Base-by-base conservation (phyloP, 2,113 vertebrate genomes). In the Indicator indicator region DNA sequence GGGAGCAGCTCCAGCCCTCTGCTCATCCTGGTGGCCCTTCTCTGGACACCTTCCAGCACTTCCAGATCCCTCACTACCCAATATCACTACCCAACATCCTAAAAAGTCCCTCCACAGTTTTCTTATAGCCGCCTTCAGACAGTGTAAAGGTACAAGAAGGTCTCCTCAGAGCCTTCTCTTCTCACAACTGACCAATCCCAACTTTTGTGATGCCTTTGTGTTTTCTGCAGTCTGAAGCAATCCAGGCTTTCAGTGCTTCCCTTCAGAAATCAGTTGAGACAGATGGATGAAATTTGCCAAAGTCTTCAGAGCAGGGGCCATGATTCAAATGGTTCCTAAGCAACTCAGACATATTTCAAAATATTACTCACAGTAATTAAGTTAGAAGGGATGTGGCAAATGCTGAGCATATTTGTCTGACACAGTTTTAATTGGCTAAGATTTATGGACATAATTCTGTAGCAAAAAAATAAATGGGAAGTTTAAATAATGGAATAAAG, bases 271-370 rank as follows among this genome's bases (percentile, higher is more conserved):
- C 0, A 54, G 10, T 88, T 91, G 54, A 62, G 40, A 44, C 5
- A 44, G 75, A 76, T 76, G 20, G 18, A 48, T 76, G 26, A 82
- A 60, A 84, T 91, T 76, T 58, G 23, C 63, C 32, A 65, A 71
- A 92, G 10, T 40, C 68, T 91, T 89, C 46, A 52, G 83, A 55
- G 50, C 40, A 76, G 27, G 78, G n/a, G 6, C 4, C 56, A 33
- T 83, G 27, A 85, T 76, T 91, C 32, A 94, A 84, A 55, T 32
- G 5, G 55, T 80, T 92, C 46, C 48, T 83, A 83, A 94, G 40
- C 20, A 91, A 88, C 23, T 82, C 33, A 62, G 33, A 54, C 63
- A 60, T 78, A 68, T 85, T 93, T 91, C 59, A 94, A 87, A 92
- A 83, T 69, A 21, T 40, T 82, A 67, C 9, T 12, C 23, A 62